Evolutionary conservation across 37 sponge, comb jelly and placozoan species (phyloP), one percentile per base, ranked within the genome.

Genomic region (Chondrosia reniformis): DNA sequence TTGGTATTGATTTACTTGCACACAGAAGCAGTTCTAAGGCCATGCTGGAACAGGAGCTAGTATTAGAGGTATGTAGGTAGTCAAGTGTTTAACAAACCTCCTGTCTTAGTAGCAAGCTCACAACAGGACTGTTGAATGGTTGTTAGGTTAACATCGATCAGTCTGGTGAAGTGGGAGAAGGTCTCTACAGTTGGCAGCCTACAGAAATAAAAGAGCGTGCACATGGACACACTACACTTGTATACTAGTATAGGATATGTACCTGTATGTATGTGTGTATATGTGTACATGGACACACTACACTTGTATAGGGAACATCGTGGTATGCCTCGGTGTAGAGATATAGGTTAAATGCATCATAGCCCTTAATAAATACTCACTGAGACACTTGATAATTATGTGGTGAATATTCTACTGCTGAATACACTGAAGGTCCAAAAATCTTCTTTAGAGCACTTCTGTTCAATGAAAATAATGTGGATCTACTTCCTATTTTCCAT

Each of bases 111-210:
- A 2, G 38, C 40, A 33, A 74, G 52, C 31, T 76, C 69, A n/a
- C 56, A 55, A 76, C 81, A 91, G 24, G 87, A 54, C 24, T 69
- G 63, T 30, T 80, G 83, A 43, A 91, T 12, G 40, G 80, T 32
- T 2, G 63, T 19, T n/a, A 91, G 30, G 55, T 80, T 86, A 9
- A 25, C 55, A 75, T 86, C 84, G 30, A 84, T 55, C 43, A 83
- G 21, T 19, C 69, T 74, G 34, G 63, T 80, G 57, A 91, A 91
- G 27, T 55, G 57, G 0, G 87, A 83, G 45, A 91, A 91, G 46
- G 73, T 86, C 36, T 91, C 91, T 28, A 91, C 77, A 5, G 84
- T 76, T 3, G 84, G 39, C 37, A 91, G 46, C 45, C 91, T 91
- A 55, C 19, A 22, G 63, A n/a, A 12, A 17, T 8, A 31, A 0